Percentiles rank a stretch among this genome's conserved stretches.
Evolutionary conservation across 1,140 invertebrate genomes (phyloP).

Genomic region (Calosoma granatense): DNA sequence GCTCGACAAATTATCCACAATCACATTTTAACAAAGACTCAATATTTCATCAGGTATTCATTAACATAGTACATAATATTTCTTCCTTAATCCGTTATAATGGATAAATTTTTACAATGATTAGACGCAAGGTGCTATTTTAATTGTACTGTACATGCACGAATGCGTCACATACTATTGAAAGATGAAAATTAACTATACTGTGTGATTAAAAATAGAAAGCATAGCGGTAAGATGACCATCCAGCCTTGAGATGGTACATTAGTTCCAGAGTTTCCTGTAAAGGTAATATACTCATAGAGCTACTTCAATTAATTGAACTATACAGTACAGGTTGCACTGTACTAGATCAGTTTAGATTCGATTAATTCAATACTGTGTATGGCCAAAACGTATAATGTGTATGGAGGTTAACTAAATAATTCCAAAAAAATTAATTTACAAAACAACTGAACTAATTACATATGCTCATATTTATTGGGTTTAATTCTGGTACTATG

Average conservation of each 20-base stretch:
- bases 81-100: not conserved
- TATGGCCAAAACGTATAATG: not conserved
- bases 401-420: not conserved
- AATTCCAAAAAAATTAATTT: not conserved
- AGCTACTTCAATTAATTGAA: too few species aligned
- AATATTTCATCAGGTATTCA: not conserved
- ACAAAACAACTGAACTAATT: not conserved
- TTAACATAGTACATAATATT: not conserved
- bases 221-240: not conserved
- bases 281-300: too few species aligned
- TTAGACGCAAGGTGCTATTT: not conserved
- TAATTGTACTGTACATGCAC: not conserved
- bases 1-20: too few species aligned
- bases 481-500: too few species aligned
- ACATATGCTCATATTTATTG: too few species aligned
- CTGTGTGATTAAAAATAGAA: not conserved
- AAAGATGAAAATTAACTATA: not conserved
- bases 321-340: not conserved
- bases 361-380: not conserved
- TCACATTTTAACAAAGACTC: not conserved
- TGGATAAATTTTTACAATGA: not conserved
- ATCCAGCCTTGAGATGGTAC: not conserved
- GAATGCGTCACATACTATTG: not conserved
- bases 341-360: not conserved
- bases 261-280: not conserved